These are phyloP conservation scores for Cephalotes varians DNA, from an alignment of 2,888 invertebrate genomes.

Conservation along the genomic window DNA sequence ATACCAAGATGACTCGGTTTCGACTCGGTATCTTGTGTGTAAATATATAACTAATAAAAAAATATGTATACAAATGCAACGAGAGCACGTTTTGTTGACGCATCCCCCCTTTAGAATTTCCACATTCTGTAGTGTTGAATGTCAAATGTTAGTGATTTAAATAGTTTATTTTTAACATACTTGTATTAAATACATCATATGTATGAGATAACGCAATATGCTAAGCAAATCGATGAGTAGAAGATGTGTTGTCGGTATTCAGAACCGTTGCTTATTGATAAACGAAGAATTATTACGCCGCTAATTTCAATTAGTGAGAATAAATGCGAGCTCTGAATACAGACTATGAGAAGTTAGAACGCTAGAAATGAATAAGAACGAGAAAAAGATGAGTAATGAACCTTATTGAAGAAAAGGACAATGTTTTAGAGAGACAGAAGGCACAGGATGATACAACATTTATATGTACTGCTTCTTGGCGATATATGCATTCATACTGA, in stretches of 20 bases:
- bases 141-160: conserved; percentile 30
- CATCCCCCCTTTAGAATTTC: neutral
- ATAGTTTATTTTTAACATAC: conserved; percentile 69
- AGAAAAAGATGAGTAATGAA: conserved; percentile 38
- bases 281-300: neutral
- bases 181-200: conserved; percentile 69
- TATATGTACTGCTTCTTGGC: conserved; percentile 46
- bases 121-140: neutral
- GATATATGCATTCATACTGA: conserved; percentile 37
- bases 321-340: conserved; percentile 26
- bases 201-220: conserved; percentile 55
- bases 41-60: conserved; percentile 83
- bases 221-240: conserved; percentile 54
- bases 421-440: conserved; percentile 59
- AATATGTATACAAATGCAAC: conserved; percentile 87
- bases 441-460: conserved; percentile 61
- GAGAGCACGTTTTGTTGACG: conserved; percentile 35
- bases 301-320: conserved; percentile 24
- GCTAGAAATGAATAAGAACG: conserved; percentile 1
- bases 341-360: conserved; percentile 19
- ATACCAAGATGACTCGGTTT: conserved; percentile 82
- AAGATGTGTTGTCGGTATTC: conserved; percentile 36
- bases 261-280: neutral
- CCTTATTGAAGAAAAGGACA: conserved; percentile 29
- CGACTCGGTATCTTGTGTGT: conserved; percentile 82